phyloP scores from a whole-genome alignment of 1,140 invertebrate species.

The Metaphire vulgaris region DNA sequence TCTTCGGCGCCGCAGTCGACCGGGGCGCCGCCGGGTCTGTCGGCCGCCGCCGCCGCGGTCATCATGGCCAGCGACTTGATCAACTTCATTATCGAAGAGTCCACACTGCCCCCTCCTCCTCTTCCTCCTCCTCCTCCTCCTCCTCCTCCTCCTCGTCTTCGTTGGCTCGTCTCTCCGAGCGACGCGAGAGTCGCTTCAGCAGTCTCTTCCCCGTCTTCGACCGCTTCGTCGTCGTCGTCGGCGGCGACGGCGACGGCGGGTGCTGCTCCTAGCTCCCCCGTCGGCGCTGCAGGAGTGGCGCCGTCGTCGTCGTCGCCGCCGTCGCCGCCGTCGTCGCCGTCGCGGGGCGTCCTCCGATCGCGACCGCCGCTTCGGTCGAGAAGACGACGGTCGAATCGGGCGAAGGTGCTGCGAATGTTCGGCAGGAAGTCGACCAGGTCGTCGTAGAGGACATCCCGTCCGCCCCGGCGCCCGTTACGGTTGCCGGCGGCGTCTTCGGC shows the following conservation, averaged over 20 bases:
- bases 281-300: neutral
- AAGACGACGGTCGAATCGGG: neutral
- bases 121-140: too few species aligned
- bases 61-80: neutral
- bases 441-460: neutral
- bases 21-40: neutral
- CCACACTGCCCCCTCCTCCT: too few species aligned
- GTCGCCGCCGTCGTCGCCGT: too few species aligned
- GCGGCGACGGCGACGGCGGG: too few species aligned
- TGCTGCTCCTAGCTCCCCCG: too few species aligned
- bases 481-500: too few species aligned
- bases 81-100: neutral
- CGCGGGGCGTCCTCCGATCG: neutral
- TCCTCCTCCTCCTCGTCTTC: neutral
- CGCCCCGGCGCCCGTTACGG: too few species aligned
- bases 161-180: neutral
- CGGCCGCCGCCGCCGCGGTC: neutral
- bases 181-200: too few species aligned
- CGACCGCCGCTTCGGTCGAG: neutral
- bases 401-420: neutral
- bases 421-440: neutral
- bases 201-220: neutral
- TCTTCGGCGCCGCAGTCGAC: neutral
- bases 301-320: too few species aligned
- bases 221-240: neutral